Evolutionary conservation across 2,797 vertebrate genomes (phyloP), one percentile per base, ranked within the genome.

Genomic region (Molothrus ater): DNA sequence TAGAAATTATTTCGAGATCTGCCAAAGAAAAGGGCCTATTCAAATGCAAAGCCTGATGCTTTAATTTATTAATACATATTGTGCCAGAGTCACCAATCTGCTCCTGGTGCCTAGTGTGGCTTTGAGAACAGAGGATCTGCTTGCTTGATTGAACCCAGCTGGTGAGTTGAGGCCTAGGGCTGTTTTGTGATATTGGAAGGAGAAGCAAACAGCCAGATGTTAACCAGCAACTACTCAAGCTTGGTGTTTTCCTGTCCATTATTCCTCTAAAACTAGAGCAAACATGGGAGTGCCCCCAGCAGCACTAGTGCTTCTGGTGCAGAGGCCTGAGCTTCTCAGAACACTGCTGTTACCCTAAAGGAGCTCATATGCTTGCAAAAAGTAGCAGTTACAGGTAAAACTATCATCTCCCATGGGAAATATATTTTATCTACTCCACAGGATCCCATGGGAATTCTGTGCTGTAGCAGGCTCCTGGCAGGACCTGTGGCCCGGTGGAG

Each of bases 81-180:
- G 87, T 94, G 89, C 96, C 96, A 96, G 86, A 90, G 65, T 88
- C 90, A 78, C 90, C 94, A 96, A 90, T 94, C 95, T 95, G 93
- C 74, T 95, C 61, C 50, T 85, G 83, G 70, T 88, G 90, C 88
- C 75, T 90, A n/a, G 34, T 34, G 53, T 5, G 7, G 57, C 76
- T 90, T 73, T 80, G 53, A 80, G 88, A 88, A 71, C 76, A 90
- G 76, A 92, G 64, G 64, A 74, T 93, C 80, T 82, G 80, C 75
- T 74, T 81, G 74, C 74, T 90, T 69, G 81, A 76, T 78, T 88
- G 81, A 88, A 82, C 74, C 68, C 92, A 95, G 85, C 53, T 21
- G 1, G 71, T 1, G 16, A 93, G 45, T 6, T 71, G 80, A 84
- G 40, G 73, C 69, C 80, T 82, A 48, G 31, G 78, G 75, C 61